Percentiles rank a stretch among this genome's conserved stretches.
phyloP scores from a whole-genome alignment of 2,797 vertebrate genomes.

The Malacoraja senta region DNA sequence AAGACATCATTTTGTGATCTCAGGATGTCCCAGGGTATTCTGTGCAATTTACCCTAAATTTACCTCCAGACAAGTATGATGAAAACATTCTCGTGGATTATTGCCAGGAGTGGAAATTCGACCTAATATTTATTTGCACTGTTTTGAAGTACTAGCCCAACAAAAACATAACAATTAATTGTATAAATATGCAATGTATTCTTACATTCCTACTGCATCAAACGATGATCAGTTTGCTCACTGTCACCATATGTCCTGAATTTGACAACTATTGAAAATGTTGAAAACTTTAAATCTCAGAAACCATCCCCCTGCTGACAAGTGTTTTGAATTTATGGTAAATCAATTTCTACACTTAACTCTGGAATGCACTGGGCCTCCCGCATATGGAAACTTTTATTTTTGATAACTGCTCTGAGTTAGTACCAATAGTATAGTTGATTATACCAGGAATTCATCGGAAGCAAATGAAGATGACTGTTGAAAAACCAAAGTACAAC shows the following conservation, averaged over 20 bases:
- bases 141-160: too few relatives aligned
- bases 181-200: background rate
- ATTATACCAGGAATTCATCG: background rate
- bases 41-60: too few relatives aligned
- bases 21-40: background rate
- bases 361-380: background rate
- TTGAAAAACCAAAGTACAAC: background rate
- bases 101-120: background rate
- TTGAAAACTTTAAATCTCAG: background rate
- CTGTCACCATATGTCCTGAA: background rate
- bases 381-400: background rate
- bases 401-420: background rate
- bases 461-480: background rate
- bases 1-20: background rate
- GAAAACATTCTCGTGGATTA: background rate
- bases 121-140: background rate
- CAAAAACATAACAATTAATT: background rate
- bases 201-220: background rate
- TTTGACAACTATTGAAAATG: background rate
- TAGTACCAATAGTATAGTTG: background rate
- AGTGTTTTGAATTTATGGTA: background rate
- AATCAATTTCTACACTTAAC: conserved; percentile 8
- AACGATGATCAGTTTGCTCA: background rate
- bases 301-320: background rate
- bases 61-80: too few relatives aligned